Evolutionary conservation across 2,797 vertebrate species (phyloP).

Genomic region (Sebastes trivittatus): DNA sequence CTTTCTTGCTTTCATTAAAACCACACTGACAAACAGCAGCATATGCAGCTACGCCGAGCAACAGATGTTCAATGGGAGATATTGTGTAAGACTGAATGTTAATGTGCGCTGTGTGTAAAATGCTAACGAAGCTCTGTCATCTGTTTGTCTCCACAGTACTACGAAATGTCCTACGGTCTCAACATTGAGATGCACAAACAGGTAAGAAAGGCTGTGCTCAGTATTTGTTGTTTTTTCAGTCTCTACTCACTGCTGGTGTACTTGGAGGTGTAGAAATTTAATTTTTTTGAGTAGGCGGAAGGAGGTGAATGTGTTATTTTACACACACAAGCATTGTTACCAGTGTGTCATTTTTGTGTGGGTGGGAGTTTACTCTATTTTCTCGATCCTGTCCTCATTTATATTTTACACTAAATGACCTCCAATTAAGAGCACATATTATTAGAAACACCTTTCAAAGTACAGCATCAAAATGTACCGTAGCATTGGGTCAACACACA

Average conservation of each 20-base stretch:
- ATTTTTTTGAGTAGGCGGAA: constrained; percentile 15
- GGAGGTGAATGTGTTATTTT: constrained; percentile 32
- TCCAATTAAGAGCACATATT: not conserved
- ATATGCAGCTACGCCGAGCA: constrained; percentile 49
- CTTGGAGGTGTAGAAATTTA: not conserved
- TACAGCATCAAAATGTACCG: not conserved
- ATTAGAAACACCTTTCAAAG: not conserved
- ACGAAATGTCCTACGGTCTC: constrained; percentile 97
- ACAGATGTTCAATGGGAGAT: constrained; percentile 58
- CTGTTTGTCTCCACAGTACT: constrained; percentile 88
- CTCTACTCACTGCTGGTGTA: not conserved
- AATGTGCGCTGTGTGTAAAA: constrained; percentile 39
- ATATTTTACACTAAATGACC: not conserved
- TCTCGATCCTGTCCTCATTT: constrained; percentile 3
- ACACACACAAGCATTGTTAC: constrained; percentile 9
- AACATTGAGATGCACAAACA: constrained; percentile 99
- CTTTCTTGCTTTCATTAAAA: constrained; percentile 44
- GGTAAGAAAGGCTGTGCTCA: constrained; percentile 78
- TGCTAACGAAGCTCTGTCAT: constrained; percentile 42
- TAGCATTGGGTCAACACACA: not conserved
- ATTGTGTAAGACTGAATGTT: constrained; percentile 39
- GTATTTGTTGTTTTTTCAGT: not conserved
- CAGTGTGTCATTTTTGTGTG: constrained; percentile 33
- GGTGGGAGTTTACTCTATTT: constrained; percentile 20
- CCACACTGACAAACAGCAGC: constrained; percentile 43